These are phyloP conservation scores for Agrypnia vestita DNA, from an alignment of 1,140 invertebrate species.

Conservation along the genomic window DNA sequence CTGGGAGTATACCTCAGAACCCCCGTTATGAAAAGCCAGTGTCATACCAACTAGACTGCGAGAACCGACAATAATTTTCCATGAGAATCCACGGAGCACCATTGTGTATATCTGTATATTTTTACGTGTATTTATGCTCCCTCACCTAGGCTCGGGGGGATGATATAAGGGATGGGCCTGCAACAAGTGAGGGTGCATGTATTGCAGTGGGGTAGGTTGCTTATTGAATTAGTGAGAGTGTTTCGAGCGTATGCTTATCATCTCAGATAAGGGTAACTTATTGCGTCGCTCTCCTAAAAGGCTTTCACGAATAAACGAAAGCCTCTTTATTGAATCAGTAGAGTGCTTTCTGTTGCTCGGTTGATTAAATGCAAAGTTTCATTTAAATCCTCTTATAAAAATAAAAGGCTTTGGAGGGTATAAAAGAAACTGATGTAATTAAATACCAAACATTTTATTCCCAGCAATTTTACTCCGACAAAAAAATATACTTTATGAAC, in stretches of 20 bases:
- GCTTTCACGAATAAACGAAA: constrained; percentile 1
- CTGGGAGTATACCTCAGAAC: no score
- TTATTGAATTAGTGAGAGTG: constrained; percentile 26
- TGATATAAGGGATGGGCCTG: neutral
- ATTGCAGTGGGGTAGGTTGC: neutral
- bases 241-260: constrained; percentile 12
- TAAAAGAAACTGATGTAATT: constrained; percentile 19
- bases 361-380: neutral
- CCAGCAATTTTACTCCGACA: no score
- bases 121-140: no score
- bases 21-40: no score
- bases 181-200: constrained; percentile 18
- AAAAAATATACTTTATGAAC: no score
- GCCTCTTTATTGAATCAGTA: neutral
- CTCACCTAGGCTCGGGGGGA: neutral
- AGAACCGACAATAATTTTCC: no score
- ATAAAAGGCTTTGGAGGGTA: constrained; percentile 6
- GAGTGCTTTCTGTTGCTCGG: constrained; percentile 24
- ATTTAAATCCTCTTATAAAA: constrained; percentile 14
- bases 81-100: no score
- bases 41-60: no score
- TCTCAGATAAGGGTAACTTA: constrained; percentile 30
- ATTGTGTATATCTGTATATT: no score
- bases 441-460: neutral
- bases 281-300: constrained; percentile 5